phyloP scores from a whole-genome alignment of 2,797 vertebrate species.

The Psittacula derbiana region DNA sequence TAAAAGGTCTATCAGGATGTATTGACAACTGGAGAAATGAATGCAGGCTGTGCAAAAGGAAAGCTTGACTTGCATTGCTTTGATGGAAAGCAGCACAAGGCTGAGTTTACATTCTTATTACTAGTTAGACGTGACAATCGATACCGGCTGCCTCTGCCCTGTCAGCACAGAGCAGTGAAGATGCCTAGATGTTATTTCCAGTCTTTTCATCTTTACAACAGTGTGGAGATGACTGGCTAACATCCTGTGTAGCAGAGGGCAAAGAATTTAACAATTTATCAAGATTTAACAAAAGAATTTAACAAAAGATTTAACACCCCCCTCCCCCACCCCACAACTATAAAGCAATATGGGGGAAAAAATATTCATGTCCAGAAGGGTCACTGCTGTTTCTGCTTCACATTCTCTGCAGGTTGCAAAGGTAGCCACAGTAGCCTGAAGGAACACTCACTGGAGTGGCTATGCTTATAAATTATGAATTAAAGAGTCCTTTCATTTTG shows the following conservation, averaged over 20 bases:
- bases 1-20: slow-evolving; percentile 83
- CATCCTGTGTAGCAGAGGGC: not conserved
- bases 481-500: not conserved
- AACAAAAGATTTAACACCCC: not conserved
- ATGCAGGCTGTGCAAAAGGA: slow-evolving; percentile 51
- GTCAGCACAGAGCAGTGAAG: slow-evolving; percentile 3
- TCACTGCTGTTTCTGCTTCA: not conserved
- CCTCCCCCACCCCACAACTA: too few relatives aligned
- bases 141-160: slow-evolving; percentile 56
- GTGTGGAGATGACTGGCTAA: not conserved
- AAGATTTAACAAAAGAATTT: not conserved
- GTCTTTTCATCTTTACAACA: not conserved
- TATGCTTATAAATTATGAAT: slow-evolving; percentile 3
- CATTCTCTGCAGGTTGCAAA: not conserved
- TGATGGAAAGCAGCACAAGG: slow-evolving; percentile 74
- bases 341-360: not conserved
- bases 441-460: not conserved
- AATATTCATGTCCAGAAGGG: not conserved
- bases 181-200: not conserved
- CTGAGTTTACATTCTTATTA: slow-evolving; percentile 71
- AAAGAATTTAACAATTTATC: not conserved
- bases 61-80: slow-evolving; percentile 38
- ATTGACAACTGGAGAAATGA: slow-evolving; percentile 81
- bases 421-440: not conserved
- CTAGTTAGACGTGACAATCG: slow-evolving; percentile 46